A percentile compares a stretch with the other conserved stretches of the same genome.
phyloP scores from a whole-genome alignment of 37 sponge, comb jelly and placozoan genomes.

The Dysidea cf. avara region DNA sequence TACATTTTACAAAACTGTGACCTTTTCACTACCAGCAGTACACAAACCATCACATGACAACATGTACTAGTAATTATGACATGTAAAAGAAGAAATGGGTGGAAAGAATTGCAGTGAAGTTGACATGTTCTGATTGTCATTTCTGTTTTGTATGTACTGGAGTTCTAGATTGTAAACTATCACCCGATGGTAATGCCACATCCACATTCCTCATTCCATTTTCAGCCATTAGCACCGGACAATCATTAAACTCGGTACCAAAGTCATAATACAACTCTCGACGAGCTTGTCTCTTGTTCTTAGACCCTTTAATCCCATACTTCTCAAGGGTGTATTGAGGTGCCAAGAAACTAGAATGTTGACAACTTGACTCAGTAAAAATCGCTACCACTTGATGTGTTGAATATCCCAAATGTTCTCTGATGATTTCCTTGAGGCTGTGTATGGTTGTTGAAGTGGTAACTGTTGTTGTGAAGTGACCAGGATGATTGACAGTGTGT shows the following conservation, averaged over 20 bases:
- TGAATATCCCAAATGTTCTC: conserved; percentile 18
- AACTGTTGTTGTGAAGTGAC: conserved; percentile 26
- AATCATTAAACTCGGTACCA: conserved; percentile 33
- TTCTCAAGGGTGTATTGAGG: conserved; percentile 54
- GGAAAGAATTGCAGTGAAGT: too few species aligned
- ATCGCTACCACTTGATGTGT: conserved; percentile 31
- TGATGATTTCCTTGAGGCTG: conserved; percentile 29
- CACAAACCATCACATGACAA: too few species aligned
- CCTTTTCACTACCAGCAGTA: too few species aligned
- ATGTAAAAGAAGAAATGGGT: too few species aligned
- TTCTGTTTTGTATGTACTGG: too few species aligned
- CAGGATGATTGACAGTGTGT: conserved; percentile 35
- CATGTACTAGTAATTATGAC: too few species aligned
- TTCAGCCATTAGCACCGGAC: conserved; percentile 66
- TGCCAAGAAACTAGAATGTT: conserved; percentile 12
- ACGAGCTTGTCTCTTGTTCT: conserved; percentile 3
- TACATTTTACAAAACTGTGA: too few species aligned
- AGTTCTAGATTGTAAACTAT: too few species aligned
- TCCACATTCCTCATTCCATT: conserved; percentile 18
- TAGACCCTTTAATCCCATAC: conserved; percentile 52
- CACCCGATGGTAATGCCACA: too few species aligned
- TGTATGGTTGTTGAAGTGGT: conserved; percentile 45
- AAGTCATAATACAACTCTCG: conserved; percentile 62
- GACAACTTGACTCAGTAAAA: conserved; percentile 47
- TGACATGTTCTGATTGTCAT: too few species aligned